Conservation (phyloP, 2,113 vertebrate genomes). For the Phyllostomus discolor region DNA sequence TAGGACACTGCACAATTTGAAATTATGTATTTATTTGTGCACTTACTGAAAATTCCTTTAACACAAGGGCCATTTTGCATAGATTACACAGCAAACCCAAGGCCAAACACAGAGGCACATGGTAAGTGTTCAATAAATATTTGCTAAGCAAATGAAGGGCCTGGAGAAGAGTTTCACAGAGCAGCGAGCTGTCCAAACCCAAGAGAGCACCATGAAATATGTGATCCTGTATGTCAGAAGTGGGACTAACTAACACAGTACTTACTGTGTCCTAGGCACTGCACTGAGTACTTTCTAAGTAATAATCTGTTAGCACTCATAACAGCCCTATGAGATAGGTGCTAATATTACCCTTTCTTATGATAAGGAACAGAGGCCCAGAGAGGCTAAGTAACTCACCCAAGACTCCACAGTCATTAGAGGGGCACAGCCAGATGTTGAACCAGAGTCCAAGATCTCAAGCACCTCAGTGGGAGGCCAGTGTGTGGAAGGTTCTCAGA, state of each 20-base stretch:
- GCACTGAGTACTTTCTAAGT: background rate
- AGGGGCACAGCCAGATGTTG: background rate
- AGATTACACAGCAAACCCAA: background rate
- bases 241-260: background rate
- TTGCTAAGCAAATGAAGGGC: background rate
- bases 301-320: fast-evolving
- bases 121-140: background rate
- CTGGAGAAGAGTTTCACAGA: background rate
- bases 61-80: background rate
- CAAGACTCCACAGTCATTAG: background rate
- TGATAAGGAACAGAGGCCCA: background rate
- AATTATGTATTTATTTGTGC: background rate
- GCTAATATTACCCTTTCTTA: background rate
- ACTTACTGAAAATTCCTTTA: background rate
- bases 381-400: background rate
- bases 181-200: background rate
- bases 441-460: background rate
- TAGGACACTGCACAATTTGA: background rate
- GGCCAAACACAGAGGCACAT: background rate
- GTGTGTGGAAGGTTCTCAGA: background rate
- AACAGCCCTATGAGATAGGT: too few relatives aligned
- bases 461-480: background rate
- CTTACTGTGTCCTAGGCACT: background rate
- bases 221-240: background rate
- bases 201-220: background rate